These are phyloP conservation scores for Dendrophyllia cribrosa DNA, from an alignment of 64 coral and sea anemone genomes.

Conservation along the genomic window DNA sequence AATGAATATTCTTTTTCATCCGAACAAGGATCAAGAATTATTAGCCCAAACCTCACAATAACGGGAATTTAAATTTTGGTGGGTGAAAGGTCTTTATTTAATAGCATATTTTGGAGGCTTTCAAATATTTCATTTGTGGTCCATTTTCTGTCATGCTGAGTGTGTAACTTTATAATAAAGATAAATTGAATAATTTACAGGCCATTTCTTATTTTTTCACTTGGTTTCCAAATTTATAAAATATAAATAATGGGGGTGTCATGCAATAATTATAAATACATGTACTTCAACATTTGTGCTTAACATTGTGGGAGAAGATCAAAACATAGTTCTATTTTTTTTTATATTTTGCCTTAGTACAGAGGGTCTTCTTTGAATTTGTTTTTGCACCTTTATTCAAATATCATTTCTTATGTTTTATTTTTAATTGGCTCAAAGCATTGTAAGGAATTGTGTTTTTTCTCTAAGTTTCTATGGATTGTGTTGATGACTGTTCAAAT, in stretches of 20 bases:
- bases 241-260: neutral
- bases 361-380: neutral
- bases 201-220: neutral
- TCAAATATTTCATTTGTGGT: neutral
- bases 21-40: neutral
- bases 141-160: neutral
- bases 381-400: neutral
- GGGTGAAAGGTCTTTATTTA: neutral
- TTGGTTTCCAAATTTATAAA: neutral
- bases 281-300: neutral
- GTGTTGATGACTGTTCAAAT: neutral
- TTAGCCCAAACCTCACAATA: neutral
- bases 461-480: neutral
- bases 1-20: neutral
- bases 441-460: neutral
- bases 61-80: neutral
- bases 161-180: constrained; percentile 2
- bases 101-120: neutral
- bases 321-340: no score
- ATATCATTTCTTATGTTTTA: neutral
- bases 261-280: neutral
- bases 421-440: neutral
- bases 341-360: neutral
- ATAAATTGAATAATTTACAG: constrained; percentile 18
- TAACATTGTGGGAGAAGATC: neutral